Base-by-base conservation (phyloP, 2,113 vertebrate species). In the Onychorhynchus coronatus region DNA sequence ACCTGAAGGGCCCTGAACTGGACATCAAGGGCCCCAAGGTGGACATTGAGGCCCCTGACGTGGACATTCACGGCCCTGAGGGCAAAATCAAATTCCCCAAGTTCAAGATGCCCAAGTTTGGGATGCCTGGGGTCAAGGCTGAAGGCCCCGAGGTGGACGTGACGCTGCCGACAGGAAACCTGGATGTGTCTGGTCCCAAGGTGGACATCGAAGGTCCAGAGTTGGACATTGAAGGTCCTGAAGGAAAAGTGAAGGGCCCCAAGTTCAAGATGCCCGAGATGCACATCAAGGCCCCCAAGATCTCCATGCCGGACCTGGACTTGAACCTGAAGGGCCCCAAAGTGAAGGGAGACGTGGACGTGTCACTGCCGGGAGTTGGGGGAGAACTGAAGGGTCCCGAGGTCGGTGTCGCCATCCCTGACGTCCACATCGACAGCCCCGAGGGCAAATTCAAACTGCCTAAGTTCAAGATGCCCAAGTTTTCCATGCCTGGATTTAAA, bases 391-490 rank as follows among this genome's bases (percentile, higher is more conserved):
- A 85, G 11, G 71, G 30, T 6, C 81, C 81, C 0, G 28, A 85
- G 5, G 9, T 97, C 30, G 96, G 96, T 7, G 19, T 63, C 11
- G 27, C 27, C 12, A 27, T 27, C 27, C 61, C 61, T 6, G 61
- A 63, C 4, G 12, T 63, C 12, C 16, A 20, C 27, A 9, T 63
- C 8, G 39, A 63, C 39, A 42, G 61, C 61, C 61, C 61, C 0
- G 61, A 63, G 61, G 61, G 61, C 18, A 63, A 21, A 30, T 63
- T 63, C 61, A 63, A 63, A 21, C 27, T 0, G 0, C 96, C 97
- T 6, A 99, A 98, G 95, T 98, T 14, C 76, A 96, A 83, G 77
- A 89, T 11, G 50, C 50, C 50, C 21, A 52, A 52, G 25, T 63
- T 63, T 30, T 41, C 39, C 27, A 63, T 63, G 61, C 39, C 61